Percentiles rank a stretch among this genome's conserved stretches.
Conservation (phyloP, 23 tunicate species). For the Botrylloides violaceus region DNA sequence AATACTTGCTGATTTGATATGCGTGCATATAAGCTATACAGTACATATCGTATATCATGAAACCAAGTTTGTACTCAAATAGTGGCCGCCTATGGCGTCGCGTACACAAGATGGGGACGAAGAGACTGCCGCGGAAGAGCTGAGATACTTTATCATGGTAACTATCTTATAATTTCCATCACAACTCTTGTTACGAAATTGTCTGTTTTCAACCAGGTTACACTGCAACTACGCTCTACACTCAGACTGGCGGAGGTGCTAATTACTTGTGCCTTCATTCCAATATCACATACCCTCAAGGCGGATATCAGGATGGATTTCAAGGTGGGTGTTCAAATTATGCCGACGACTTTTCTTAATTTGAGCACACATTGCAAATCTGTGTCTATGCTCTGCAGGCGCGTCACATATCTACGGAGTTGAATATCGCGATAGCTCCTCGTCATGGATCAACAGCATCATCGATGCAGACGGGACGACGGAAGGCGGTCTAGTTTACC, state of each 20-base stretch:
- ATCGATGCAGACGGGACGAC: constrained; percentile 3
- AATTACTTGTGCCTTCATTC: constrained; percentile 11
- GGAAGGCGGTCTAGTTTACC: neutral
- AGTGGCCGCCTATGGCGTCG: neutral
- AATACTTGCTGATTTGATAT: too few species aligned
- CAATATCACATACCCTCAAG: constrained; percentile 32
- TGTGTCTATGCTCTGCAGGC: neutral
- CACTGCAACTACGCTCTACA: constrained; percentile 26
- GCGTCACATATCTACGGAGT: constrained; percentile 18
- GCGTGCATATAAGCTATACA: too few species aligned
- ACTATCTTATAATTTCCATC: neutral
- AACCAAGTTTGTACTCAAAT: too few species aligned
- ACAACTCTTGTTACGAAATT: neutral
- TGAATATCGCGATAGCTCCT: constrained; percentile 9
- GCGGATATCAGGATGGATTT: constrained; percentile 12
- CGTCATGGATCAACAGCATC: neutral
- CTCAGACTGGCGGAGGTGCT: constrained; percentile 27
- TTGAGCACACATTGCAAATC: neutral
- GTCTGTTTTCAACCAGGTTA: constrained; percentile 14
- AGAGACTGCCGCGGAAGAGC: neutral
- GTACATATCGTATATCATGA: too few species aligned
- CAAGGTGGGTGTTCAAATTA: constrained; percentile 9
- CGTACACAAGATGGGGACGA: neutral
- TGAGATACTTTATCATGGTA: neutral
- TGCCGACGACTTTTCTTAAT: neutral